Evolutionary conservation across 2,888 invertebrate genomes (phyloP).

Genomic region (Elegia similella): DNA sequence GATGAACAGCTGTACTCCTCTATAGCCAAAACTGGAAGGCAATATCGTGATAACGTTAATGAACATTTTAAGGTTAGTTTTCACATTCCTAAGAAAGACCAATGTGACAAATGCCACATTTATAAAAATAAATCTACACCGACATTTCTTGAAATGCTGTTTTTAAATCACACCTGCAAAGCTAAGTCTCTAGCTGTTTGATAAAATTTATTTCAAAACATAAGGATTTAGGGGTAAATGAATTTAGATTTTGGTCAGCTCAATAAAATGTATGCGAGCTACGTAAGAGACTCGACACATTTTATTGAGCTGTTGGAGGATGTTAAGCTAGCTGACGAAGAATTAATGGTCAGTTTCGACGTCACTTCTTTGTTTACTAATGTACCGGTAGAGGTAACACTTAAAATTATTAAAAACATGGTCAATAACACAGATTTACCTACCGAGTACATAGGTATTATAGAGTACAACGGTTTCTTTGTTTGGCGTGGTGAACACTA

Average conservation of each 20-base stretch:
- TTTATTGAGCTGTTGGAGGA: too few relatives aligned
- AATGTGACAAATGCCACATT: neutral
- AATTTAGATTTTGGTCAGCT: conserved; percentile 24
- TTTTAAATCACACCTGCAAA: neutral
- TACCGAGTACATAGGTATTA: too few relatives aligned
- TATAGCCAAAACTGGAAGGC: conserved; percentile 3
- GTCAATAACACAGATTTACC: too few relatives aligned
- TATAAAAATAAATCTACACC: neutral
- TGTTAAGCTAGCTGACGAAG: too few relatives aligned
- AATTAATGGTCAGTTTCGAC: too few relatives aligned
- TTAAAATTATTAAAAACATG: too few relatives aligned
- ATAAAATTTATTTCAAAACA: conserved; percentile 15
- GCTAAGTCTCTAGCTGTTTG: conserved; percentile 20
- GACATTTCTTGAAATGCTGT: neutral
- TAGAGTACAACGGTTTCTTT: too few relatives aligned
- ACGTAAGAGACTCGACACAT: too few relatives aligned
- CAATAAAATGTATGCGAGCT: too few relatives aligned
- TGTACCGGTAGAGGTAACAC: too few relatives aligned
- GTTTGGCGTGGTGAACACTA: too few relatives aligned
- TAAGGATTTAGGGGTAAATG: conserved; percentile 15
- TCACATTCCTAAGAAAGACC: conserved; percentile 12
- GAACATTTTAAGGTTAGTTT: conserved; percentile 14
- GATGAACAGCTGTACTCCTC: neutral
- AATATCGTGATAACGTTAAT: conserved; percentile 10
- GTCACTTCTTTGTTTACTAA: too few relatives aligned